phyloP scores from a whole-genome alignment of 2,888 invertebrate species.

The Beris morrisii region DNA sequence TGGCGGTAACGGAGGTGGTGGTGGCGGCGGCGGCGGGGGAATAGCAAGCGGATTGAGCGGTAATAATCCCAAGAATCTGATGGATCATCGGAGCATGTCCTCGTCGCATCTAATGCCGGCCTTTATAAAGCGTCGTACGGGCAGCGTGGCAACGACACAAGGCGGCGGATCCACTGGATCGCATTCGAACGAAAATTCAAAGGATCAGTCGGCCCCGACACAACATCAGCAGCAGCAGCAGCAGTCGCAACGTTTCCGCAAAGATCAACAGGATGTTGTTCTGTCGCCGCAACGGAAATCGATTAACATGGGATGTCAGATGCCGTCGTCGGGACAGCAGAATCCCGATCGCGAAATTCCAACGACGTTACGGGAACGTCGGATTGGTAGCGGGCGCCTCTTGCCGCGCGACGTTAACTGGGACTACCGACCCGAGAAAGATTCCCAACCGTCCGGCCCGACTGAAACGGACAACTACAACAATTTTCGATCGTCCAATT shows the following conservation, averaged over 20 bases:
- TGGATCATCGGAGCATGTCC: conserved; percentile 54
- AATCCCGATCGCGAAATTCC: conserved; percentile 27
- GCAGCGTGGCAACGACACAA: conserved; percentile 29
- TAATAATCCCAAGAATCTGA: conserved; percentile 43
- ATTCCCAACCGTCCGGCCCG: conserved; percentile 28
- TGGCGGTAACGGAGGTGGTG: conserved; percentile 21
- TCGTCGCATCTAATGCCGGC: conserved; percentile 54
- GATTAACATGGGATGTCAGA: conserved; percentile 86
- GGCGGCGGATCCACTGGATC: not conserved
- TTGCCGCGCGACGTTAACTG: conserved; percentile 63
- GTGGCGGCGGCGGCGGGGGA: conserved; percentile 21
- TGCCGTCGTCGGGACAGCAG: conserved; percentile 47
- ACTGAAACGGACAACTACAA: conserved; percentile 42
- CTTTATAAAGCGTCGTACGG: conserved; percentile 51
- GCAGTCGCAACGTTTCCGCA: not conserved
- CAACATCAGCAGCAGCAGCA: not conserved
- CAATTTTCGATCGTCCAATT: conserved; percentile 49
- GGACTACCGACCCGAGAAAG: conserved; percentile 52
- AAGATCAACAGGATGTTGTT: conserved; percentile 53
- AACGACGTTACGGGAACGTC: conserved; percentile 52
- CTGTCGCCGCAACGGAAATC: conserved; percentile 83
- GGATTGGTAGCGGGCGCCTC: conserved; percentile 86
- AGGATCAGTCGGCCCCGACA: not conserved
- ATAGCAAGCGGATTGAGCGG: conserved; percentile 34
- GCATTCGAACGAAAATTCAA: not conserved